Evolutionary conservation across 2,113 vertebrate species (phyloP), one percentile per base, ranked within the genome.

Genomic region (Campylomormyrus tamandua): DNA sequence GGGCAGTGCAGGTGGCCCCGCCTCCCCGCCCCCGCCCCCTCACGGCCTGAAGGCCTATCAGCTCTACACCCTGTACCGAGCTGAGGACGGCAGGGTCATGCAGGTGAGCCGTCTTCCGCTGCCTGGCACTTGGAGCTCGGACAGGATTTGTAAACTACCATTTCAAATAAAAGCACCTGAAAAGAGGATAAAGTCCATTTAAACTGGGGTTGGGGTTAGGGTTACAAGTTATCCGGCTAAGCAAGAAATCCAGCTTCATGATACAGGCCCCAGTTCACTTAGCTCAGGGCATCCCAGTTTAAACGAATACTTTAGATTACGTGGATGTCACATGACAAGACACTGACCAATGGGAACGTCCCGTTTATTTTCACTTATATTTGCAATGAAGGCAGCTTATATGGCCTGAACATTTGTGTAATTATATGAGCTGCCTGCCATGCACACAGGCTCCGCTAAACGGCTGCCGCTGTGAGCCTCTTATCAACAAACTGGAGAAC

Each of bases 401-500:
- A 80, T 39, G 31, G 10, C 31, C 74, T 10, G 27, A 80, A 49
- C 46, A 11, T 58, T 1, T 11, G 35, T 24, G 0, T 56, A 42
- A 62, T 19, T 13, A 62, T 66, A 13, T 8, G n/a, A 17, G 17
- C n/a, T 0, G 46, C 84, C 56, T 46, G 39, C 62, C 84, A 66
- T 85, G 70, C 80, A 87, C 91, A 27, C 91, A 99, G 98, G 98
- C 98, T 49, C 98, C 98, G 0, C 95, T 99, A 92, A 97, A 97
- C 3, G 98, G 98, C 91, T 99, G 98, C 93, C 97, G 98, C 84
- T 99, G 98, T 91, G 98, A 99, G 90, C 98, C 98, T 66, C 96
- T 99, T 11, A 96, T 99, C 95, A 96, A 93, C 92, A 99, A 98
- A 94, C 95, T 99, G 94, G 98, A 98, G 94, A 99, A 99, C 93